Conservation (phyloP, 1,140 invertebrate genomes). For the Achroia grisella region DNA sequence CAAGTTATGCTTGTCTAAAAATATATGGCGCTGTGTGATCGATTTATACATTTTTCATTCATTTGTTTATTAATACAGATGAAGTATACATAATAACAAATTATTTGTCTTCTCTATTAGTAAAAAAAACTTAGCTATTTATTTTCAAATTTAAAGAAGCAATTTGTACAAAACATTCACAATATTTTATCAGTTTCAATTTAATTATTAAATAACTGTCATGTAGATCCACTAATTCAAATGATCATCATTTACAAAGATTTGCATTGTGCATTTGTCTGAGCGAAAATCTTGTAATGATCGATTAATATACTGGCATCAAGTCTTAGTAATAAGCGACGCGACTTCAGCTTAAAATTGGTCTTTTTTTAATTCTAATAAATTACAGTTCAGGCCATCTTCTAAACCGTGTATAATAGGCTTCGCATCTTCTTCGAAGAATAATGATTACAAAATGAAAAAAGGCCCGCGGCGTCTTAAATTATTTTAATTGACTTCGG, state of each 20-base stretch:
- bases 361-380: conserved; percentile 35
- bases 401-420: conserved; percentile 63
- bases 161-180: too few species aligned
- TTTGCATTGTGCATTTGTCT: not conserved
- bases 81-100: too few species aligned
- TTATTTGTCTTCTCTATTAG: too few species aligned
- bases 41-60: too few species aligned
- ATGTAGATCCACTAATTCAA: too few species aligned
- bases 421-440: conserved; percentile 57
- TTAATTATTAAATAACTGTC: too few species aligned
- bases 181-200: too few species aligned
- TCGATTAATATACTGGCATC: conserved; percentile 17
- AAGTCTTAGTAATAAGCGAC: conserved; percentile 9
- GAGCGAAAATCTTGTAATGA: conserved; percentile 1
- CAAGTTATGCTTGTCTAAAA: too few species aligned
- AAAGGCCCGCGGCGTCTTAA: conserved; percentile 64
- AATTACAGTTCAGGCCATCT: conserved; percentile 45
- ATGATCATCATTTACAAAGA: not conserved
- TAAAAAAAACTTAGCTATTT: too few species aligned
- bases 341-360: conserved; percentile 15
- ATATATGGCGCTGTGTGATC: too few species aligned
- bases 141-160: too few species aligned
- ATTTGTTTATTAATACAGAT: too few species aligned
- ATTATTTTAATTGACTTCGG: conserved; percentile 75
- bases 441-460: conserved; percentile 69